Evolutionary conservation across 2,888 invertebrate genomes (phyloP), one percentile per base, ranked within the genome.

Genomic region (Hybos culiciformis): DNA sequence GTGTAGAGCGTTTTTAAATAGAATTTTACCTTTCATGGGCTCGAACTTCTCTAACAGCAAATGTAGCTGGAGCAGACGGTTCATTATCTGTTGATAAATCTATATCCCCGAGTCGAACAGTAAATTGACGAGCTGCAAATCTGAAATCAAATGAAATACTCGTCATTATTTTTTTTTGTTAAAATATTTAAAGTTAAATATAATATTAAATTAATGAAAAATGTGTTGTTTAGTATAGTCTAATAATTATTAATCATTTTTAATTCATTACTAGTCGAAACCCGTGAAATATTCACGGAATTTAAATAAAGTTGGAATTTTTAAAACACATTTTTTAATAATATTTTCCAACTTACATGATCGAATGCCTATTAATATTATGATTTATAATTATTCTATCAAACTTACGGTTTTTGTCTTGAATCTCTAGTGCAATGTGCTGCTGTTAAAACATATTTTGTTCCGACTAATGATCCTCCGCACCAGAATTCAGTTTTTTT

Each of bases 351-450:
- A n/a, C n/a, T n/a, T n/a, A n/a, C n/a, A n/a, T n/a, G n/a, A n/a
- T n/a, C n/a, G n/a, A n/a, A n/a, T n/a, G n/a, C n/a, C n/a, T n/a
- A n/a, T n/a, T n/a, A n/a, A n/a, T n/a, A n/a, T n/a, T n/a, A n/a
- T n/a, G n/a, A n/a, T n/a, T n/a, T n/a, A n/a, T n/a, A n/a, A n/a
- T n/a, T n/a, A n/a, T n/a, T n/a, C n/a, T n/a, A 21, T 31, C 9
- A 8, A 9, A 71, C 80, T 75, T 67, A 92, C 90, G 86, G 86
- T 60, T 84, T 77, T 60, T 91, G 91, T 53, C 83, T 76, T 2
- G 85, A 82, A 62, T 92, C 91, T 48, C 85, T 74, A 1, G 93
- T 92, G 57, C 93, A 93, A 72, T 93, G 93, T 1, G 93, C 92
- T 2, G 93, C 92, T 1, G 92, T 92, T 6, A 93, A 64, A 57